These are phyloP conservation scores for Hoplostethus mediterraneus DNA, from an alignment of 2,797 vertebrate genomes.

Conservation along the genomic window DNA sequence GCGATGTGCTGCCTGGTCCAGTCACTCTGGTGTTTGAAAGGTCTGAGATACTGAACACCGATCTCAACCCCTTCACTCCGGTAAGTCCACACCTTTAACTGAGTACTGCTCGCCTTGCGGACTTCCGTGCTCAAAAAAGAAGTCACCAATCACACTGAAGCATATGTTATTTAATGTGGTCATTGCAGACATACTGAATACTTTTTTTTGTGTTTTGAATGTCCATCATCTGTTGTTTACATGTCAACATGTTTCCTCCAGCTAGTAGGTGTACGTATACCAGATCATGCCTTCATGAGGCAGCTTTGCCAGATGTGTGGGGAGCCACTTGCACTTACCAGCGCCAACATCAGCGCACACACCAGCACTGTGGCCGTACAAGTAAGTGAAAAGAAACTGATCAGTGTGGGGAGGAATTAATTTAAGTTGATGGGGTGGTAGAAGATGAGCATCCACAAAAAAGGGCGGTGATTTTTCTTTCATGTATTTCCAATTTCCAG, in stretches of 20 bases:
- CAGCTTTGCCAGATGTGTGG: conserved; percentile 88
- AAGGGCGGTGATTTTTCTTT: no score
- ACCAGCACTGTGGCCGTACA: conserved; percentile 88
- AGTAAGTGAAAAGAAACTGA: conserved; percentile 78
- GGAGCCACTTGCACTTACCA: conserved; percentile 93
- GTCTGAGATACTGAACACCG: conserved; percentile 87
- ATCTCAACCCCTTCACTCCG: conserved; percentile 94
- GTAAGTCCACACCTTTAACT: conserved; percentile 76
- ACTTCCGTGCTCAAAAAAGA: background rate
- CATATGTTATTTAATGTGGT: no score
- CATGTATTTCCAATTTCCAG: no score
- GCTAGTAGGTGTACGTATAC: conserved; percentile 96
- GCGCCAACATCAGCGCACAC: conserved; percentile 92
- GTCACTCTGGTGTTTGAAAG: conserved; percentile 95
- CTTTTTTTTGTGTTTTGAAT: background rate
- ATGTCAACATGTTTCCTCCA: conserved; percentile 51
- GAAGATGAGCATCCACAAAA: no score
- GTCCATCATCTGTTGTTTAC: background rate
- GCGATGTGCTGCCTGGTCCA: conserved; percentile 92
- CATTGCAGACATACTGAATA: no score
- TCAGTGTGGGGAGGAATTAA: background rate
- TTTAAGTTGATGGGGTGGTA: no score
- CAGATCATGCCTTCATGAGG: conserved; percentile 90
- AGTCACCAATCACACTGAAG: no score
- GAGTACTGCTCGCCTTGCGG: background rate